Conservation (phyloP, 2,113 vertebrate species). For the Athene cunicularia region DNA sequence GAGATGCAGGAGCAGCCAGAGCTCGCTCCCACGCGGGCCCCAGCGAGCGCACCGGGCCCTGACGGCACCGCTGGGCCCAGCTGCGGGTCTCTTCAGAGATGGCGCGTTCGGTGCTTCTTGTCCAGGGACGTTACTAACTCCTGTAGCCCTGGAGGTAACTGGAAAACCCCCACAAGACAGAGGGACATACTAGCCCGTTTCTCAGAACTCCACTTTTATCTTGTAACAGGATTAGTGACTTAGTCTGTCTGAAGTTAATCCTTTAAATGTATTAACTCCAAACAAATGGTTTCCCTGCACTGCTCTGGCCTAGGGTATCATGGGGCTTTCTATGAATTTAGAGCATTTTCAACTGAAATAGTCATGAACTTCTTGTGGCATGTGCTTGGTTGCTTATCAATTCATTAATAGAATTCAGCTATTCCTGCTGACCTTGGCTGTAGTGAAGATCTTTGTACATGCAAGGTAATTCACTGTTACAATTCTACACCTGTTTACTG, state of each 20-base stretch:
- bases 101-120: neutral
- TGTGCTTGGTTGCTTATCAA: fast-evolving
- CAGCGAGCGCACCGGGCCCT: fast-evolving
- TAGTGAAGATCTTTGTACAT: fast-evolving
- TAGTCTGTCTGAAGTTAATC: constrained; percentile 45
- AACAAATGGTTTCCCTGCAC: neutral
- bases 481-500: neutral
- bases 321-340: neutral
- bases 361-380: neutral
- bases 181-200: neutral
- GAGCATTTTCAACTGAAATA: neutral
- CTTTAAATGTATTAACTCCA: constrained; percentile 29
- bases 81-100: neutral
- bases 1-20: neutral
- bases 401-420: neutral
- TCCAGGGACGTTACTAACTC: neutral
- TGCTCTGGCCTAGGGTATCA: neutral
- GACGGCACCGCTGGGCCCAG: fast-evolving
- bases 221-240: constrained; percentile 37
- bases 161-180: neutral
- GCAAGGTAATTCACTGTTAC: neutral
- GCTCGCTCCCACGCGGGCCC: neutral
- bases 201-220: neutral
- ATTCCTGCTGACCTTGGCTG: neutral
- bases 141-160: neutral